Evolutionary conservation across 35 echinoderm and acorn worm genomes (phyloP).

Genomic region (Apostichopus parvimensis): DNA sequence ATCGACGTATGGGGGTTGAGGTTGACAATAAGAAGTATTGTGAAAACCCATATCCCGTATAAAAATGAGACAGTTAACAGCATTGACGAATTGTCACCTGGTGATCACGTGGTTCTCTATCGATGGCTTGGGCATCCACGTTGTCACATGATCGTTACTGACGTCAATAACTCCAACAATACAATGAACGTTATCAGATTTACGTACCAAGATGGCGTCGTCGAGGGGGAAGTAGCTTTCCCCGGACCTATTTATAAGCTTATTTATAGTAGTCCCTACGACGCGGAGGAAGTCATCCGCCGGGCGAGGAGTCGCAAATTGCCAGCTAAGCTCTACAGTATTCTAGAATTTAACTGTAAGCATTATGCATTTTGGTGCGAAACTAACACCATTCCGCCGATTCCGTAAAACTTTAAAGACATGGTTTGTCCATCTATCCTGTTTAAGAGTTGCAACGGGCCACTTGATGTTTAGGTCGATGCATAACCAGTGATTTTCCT

Average conservation of each 20-base stretch:
- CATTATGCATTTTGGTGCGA: slow-evolving; percentile 7
- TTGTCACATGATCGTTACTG: slow-evolving; percentile 32
- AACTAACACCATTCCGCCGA: not conserved
- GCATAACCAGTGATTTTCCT: too few species aligned
- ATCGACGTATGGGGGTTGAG: not conserved
- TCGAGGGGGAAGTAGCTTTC: not conserved
- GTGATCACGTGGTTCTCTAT: not conserved
- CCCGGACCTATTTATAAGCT: not conserved
- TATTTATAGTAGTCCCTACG: not conserved
- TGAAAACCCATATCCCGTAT: too few species aligned
- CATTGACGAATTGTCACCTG: not conserved
- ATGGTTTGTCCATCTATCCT: too few species aligned
- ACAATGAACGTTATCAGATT: not conserved
- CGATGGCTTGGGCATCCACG: not conserved
- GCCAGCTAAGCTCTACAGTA: not conserved
- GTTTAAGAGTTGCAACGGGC: too few species aligned
- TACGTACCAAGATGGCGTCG: not conserved
- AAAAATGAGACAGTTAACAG: not conserved
- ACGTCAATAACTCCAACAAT: not conserved
- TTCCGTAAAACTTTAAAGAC: too few species aligned
- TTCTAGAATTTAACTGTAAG: not conserved
- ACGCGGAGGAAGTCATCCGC: not conserved
- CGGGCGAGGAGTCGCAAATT: not conserved
- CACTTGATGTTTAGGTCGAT: too few species aligned
- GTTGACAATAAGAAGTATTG: too few species aligned